phyloP scores from a whole-genome alignment of 1,140 invertebrate genomes.

The Anadara kagoshimensis region DNA sequence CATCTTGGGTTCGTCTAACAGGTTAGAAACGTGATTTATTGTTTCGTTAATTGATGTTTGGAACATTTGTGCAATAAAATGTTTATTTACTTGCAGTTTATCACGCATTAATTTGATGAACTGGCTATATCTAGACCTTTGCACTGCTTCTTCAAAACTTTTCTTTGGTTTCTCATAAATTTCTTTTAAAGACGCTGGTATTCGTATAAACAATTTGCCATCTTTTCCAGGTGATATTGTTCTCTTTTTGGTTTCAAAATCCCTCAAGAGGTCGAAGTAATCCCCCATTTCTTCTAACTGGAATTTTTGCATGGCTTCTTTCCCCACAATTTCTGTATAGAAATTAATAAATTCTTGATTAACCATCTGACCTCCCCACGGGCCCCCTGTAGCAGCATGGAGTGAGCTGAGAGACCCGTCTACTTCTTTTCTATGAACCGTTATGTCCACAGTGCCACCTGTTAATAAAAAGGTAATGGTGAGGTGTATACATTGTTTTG shows the following conservation, averaged over 20 bases:
- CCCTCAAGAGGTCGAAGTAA: conserved; percentile 20
- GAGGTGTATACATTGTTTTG: no score
- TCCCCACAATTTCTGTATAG: conserved; percentile 10
- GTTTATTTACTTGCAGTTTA: conserved; percentile 19
- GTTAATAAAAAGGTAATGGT: not conserved
- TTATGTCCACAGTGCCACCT: conserved; percentile 80
- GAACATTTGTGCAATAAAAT: conserved; percentile 23
- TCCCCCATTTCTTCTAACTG: not conserved
- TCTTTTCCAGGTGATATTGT: not conserved
- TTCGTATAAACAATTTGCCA: conserved; percentile 19
- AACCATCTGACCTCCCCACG: conserved; percentile 74
- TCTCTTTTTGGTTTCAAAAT: conserved; percentile 15
- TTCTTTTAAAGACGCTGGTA: conserved; percentile 23
- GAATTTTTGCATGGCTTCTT: not conserved
- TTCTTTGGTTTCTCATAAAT: conserved; percentile 19
- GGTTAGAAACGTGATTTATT: conserved; percentile 15
- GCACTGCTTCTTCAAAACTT: conserved; percentile 5
- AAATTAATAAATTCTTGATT: conserved; percentile 5
- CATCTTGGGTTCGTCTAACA: conserved; percentile 12
- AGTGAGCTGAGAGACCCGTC: conserved; percentile 75
- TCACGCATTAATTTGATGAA: conserved; percentile 14
- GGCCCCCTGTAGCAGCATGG: conserved; percentile 77
- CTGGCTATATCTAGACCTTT: not conserved
- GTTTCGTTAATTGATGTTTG: conserved; percentile 17
- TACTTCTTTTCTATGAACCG: conserved; percentile 77